Conservation (phyloP, 2,888 invertebrate species). For the Eristalis intricaria region DNA sequence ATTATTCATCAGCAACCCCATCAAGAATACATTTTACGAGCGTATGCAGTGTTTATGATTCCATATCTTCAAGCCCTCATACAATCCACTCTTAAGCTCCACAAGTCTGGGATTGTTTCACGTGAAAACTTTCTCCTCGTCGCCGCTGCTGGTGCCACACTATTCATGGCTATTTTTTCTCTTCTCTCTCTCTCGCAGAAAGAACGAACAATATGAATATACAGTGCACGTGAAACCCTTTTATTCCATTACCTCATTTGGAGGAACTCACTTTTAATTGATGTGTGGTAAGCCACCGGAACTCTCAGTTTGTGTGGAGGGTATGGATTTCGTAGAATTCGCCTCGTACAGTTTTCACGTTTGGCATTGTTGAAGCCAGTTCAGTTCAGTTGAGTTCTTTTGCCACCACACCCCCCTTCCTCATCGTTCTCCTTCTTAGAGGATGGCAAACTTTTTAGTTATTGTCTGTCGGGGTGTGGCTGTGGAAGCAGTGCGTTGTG, state of each 20-base stretch:
- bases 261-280: constrained; percentile 66
- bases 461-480: constrained; percentile 19
- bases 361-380: constrained; percentile 19
- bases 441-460: constrained; percentile 29
- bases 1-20: background rate
- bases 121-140: constrained; percentile 32
- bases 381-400: background rate
- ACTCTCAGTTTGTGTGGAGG: constrained; percentile 29
- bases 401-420: background rate
- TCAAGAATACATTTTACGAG: background rate
- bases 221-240: constrained; percentile 16
- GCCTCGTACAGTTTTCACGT: background rate
- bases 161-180: background rate
- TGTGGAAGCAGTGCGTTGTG: background rate
- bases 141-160: background rate
- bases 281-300: constrained; percentile 55
- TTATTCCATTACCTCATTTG: constrained; percentile 66
- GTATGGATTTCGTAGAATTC: background rate
- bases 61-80: background rate
- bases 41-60: background rate
- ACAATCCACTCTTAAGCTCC: background rate
- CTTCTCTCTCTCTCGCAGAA: too few relatives aligned
- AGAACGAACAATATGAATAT: background rate
- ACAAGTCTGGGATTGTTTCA: constrained; percentile 29
- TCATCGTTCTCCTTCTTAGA: constrained; percentile 6